Conservation (phyloP, 2,113 vertebrate genomes). For the Hippocampus zosterae region DNA sequence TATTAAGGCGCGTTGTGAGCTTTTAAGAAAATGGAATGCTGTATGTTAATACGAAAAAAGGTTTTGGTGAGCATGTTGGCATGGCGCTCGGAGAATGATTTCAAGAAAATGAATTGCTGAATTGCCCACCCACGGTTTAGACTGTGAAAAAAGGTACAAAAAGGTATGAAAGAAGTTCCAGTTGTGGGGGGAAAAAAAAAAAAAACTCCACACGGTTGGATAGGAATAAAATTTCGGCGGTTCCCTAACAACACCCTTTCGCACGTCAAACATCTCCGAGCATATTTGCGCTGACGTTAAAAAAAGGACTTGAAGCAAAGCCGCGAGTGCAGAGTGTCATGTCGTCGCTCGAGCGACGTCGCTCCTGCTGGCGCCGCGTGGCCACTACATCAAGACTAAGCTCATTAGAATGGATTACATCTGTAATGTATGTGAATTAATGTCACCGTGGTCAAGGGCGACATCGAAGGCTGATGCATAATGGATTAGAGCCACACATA, state of each 20-base stretch:
- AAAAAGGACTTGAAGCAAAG: slow-evolving; percentile 27
- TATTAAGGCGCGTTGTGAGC: too few species aligned
- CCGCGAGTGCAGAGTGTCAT: slow-evolving; percentile 23
- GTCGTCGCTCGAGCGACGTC: slow-evolving; percentile 40
- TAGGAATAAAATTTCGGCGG: background rate
- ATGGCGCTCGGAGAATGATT: too few species aligned
- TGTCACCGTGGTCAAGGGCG: slow-evolving; percentile 63
- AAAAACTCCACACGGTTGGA: background rate
- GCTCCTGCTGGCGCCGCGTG: slow-evolving; percentile 35
- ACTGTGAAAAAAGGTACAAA: too few species aligned
- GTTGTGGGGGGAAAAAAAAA: background rate
- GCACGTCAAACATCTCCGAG: slow-evolving; percentile 6
- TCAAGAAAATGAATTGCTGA: too few species aligned
- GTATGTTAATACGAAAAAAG: too few species aligned
- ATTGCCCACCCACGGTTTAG: too few species aligned
- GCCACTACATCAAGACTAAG: slow-evolving; percentile 57
- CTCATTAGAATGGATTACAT: slow-evolving; percentile 71
- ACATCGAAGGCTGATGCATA: slow-evolving; percentile 57
- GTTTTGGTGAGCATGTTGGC: too few species aligned
- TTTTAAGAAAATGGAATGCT: too few species aligned
- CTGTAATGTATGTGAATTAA: slow-evolving; percentile 68
- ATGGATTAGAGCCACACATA: slow-evolving; percentile 50
- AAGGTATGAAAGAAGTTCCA: background rate
- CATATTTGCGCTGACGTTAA: slow-evolving; percentile 42
- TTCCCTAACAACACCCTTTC: background rate